Percentiles rank a stretch among this genome's conserved stretches.
These are phyloP conservation scores for Oplegnathus fasciatus DNA, from an alignment of 2,113 vertebrate genomes.

Conservation along the genomic window DNA sequence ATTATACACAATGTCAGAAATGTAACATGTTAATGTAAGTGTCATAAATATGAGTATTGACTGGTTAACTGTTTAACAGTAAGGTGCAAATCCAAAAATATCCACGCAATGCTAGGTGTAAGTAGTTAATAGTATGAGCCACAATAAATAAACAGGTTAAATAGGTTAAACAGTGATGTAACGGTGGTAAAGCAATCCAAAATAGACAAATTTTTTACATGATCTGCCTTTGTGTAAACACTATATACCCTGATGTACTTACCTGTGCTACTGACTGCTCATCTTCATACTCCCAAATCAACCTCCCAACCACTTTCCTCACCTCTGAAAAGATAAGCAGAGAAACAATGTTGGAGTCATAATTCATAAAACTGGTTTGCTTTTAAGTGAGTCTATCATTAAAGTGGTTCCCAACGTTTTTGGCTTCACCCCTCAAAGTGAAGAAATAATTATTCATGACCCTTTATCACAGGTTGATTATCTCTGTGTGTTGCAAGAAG, in stretches of 20 bases:
- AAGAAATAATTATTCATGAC: background rate
- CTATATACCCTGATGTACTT: background rate
- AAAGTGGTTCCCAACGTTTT: background rate
- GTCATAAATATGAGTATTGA: too few species aligned
- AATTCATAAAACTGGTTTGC: background rate
- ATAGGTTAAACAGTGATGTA: too few species aligned
- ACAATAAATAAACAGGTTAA: too few species aligned
- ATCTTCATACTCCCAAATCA: slow-evolving; percentile 85
- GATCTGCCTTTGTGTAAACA: background rate
- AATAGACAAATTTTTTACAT: too few species aligned
- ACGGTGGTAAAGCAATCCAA: too few species aligned
- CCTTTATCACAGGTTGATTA: background rate
- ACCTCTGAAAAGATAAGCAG: slow-evolving; percentile 77
- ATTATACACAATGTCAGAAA: too few species aligned
- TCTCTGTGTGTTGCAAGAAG: background rate
- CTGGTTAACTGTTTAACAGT: too few species aligned
- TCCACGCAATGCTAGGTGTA: too few species aligned
- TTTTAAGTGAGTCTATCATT: background rate
- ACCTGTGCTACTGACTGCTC: slow-evolving; percentile 40
- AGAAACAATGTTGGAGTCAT: background rate
- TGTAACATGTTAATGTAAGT: too few species aligned
- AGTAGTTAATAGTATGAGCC: too few species aligned
- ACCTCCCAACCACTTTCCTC: slow-evolving; percentile 75
- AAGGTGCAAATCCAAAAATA: too few species aligned
- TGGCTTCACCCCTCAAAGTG: background rate